Conservation (phyloP, 2,888 invertebrate genomes). For the Eutolmus rufibarbis region DNA sequence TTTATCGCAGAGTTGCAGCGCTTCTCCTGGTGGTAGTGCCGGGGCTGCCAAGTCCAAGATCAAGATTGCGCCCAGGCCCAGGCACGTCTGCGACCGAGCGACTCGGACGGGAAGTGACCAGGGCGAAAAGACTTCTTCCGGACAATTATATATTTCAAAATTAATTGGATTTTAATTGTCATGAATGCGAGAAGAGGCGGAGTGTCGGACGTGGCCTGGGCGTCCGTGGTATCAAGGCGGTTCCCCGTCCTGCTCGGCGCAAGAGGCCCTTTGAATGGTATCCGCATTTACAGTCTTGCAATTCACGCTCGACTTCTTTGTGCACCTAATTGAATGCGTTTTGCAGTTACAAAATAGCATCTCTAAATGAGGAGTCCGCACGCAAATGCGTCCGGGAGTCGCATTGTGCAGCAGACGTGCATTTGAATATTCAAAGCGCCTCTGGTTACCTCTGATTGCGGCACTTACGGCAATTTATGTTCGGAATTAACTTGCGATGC, state of each 20-base stretch:
- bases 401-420: background rate
- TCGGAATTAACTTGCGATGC: slow-evolving; percentile 1
- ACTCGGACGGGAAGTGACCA: slow-evolving; percentile 20
- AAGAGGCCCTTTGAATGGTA: background rate
- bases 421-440: slow-evolving; percentile 32
- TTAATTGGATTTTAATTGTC: slow-evolving; percentile 64
- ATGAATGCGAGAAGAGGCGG: slow-evolving; percentile 46
- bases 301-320: slow-evolving; percentile 45
- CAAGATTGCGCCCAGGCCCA: background rate
- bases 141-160: slow-evolving; percentile 54
- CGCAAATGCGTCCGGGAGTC: slow-evolving; percentile 45
- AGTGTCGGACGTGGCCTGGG: background rate
- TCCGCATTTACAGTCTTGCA: background rate
- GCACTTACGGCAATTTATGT: background rate
- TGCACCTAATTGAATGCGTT: slow-evolving; percentile 46
- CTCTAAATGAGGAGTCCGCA: slow-evolving; percentile 43
- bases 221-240: background rate
- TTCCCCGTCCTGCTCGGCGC: background rate
- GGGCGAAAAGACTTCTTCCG: slow-evolving; percentile 1
- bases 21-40: background rate
- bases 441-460: background rate
- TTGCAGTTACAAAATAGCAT: slow-evolving; percentile 46
- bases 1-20: background rate
- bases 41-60: background rate
- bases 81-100: background rate